A percentile compares a stretch with the other conserved stretches of the same genome.
Evolutionary conservation across 92 coral and sea anemone species (phyloP).

Genomic region (Phenganax marumi): DNA sequence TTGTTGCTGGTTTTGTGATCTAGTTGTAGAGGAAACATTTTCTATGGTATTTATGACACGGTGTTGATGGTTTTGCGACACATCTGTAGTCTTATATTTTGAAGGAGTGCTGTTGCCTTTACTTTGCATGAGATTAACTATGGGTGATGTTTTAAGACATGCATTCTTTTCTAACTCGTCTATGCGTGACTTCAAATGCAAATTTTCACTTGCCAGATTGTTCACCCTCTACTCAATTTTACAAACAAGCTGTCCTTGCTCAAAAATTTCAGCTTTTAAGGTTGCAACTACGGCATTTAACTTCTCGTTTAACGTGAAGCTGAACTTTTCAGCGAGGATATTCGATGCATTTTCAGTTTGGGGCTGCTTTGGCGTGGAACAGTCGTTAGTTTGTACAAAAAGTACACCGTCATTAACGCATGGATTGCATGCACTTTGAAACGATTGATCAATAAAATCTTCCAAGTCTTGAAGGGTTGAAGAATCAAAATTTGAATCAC

Average conservation of each 20-base stretch:
- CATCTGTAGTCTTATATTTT: too few species aligned
- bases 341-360: not conserved
- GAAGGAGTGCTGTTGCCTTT: not conserved
- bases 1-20: too few species aligned
- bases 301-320: not conserved
- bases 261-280: not conserved
- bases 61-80: too few species aligned
- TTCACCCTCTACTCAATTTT: not conserved
- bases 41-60: too few species aligned
- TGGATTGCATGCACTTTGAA: not conserved
- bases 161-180: too few species aligned
- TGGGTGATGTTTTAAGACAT: not conserved
- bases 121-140: not conserved
- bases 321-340: not conserved
- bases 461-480: too few species aligned
- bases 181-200: slow-evolving; percentile 4
- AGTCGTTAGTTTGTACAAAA: not conserved
- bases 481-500: too few species aligned
- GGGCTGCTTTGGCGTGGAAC: not conserved
- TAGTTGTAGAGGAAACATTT: too few species aligned
- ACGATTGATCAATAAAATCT: too few species aligned
- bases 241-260: not conserved
- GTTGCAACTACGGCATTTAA: not conserved
- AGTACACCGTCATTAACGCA: not conserved
- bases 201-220: not conserved